phyloP scores from a whole-genome alignment of 2,888 invertebrate genomes.

The Eupeodes latifasciatus region DNA sequence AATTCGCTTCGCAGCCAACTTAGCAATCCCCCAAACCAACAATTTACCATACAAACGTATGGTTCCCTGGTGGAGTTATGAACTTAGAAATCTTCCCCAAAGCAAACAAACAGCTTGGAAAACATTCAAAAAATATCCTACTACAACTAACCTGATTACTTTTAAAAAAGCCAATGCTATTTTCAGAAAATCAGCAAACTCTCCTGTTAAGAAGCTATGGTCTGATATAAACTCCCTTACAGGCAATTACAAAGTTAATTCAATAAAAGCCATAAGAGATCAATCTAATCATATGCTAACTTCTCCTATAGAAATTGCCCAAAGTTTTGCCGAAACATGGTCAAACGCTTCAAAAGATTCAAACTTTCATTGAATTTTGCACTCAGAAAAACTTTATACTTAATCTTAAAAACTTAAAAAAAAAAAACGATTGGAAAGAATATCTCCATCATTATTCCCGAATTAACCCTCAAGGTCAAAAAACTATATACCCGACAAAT shows the following conservation, averaged over 20 bases:
- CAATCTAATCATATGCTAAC: too few species aligned
- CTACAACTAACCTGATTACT: slow-evolving; percentile 32
- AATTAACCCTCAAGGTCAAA: too few species aligned
- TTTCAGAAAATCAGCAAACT: slow-evolving; percentile 4
- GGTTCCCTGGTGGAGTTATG: slow-evolving; percentile 14
- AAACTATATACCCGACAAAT: too few species aligned
- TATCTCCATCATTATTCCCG: too few species aligned
- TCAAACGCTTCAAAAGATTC: neutral
- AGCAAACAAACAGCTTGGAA: slow-evolving; percentile 22
- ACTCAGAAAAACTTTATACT: neutral
- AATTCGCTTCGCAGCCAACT: slow-evolving; percentile 28
- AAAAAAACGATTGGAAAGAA: too few species aligned
- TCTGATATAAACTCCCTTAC: slow-evolving; percentile 40
- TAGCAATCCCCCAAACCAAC: slow-evolving; percentile 17
- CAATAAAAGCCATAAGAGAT: slow-evolving; percentile 36
- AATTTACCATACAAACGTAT: slow-evolving; percentile 13
- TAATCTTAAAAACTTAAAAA: too few species aligned
- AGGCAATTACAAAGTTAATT: slow-evolving; percentile 13
- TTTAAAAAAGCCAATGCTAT: neutral
- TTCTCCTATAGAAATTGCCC: slow-evolving; percentile 24
- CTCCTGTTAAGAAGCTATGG: slow-evolving; percentile 30
- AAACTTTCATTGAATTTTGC: slow-evolving; percentile 26
- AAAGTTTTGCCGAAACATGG: slow-evolving; percentile 4
- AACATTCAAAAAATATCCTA: slow-evolving; percentile 7
- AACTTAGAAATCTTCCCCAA: slow-evolving; percentile 16